Conservation (phyloP, 2,797 vertebrate genomes). For the Rhinatrema bivittatum region DNA sequence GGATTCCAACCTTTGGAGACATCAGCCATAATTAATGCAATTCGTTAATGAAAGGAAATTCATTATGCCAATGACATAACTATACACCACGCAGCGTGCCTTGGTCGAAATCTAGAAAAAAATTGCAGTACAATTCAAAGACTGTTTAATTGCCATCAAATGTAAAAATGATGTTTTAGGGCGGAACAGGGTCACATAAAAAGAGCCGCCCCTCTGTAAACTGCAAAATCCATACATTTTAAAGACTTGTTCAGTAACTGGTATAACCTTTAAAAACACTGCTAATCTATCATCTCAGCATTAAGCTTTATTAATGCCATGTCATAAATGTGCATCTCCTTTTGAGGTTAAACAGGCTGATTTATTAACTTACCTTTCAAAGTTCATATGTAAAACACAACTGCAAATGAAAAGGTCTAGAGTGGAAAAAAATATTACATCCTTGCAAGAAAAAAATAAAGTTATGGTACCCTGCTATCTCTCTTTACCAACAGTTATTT, state of each 20-base stretch:
- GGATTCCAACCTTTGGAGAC: too few relatives aligned
- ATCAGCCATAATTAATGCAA: too few relatives aligned
- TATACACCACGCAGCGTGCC: background rate
- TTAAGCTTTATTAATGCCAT: constrained; percentile 38
- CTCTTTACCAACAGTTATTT: constrained; percentile 20
- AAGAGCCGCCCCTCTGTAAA: constrained; percentile 18
- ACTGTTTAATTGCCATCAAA: background rate
- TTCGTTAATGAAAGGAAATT: too few relatives aligned
- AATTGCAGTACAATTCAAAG: too few relatives aligned
- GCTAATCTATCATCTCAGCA: constrained; percentile 31
- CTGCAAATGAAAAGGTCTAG: constrained; percentile 14
- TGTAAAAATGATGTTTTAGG: constrained; percentile 13
- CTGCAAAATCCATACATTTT: constrained; percentile 17
- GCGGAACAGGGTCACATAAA: constrained; percentile 2
- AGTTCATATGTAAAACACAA: constrained; percentile 5
- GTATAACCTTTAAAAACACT: constrained; percentile 44
- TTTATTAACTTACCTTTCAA: constrained; percentile 23
- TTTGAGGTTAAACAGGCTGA: constrained; percentile 31
- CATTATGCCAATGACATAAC: too few relatives aligned
- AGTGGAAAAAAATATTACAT: constrained; percentile 21
- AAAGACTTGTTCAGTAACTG: constrained; percentile 29
- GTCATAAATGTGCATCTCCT: constrained; percentile 39
- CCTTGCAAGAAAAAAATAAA: constrained; percentile 25
- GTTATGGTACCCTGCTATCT: constrained; percentile 15
- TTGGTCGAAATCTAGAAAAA: background rate